These are phyloP conservation scores for Alligator sinensis DNA, from an alignment of 2,113 vertebrate species.

Conservation along the genomic window DNA sequence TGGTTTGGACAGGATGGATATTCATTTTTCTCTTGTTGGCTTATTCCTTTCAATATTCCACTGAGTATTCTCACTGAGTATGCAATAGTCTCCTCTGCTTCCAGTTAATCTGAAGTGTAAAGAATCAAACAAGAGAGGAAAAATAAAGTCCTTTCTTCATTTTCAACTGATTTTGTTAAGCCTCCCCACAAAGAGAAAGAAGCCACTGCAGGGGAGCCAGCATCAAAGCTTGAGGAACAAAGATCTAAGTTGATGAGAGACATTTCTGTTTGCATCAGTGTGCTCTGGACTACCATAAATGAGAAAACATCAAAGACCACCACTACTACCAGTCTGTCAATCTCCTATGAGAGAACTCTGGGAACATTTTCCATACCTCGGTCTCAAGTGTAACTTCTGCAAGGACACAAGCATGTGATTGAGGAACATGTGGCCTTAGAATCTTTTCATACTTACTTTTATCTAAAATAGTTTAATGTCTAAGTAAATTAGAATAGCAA, in stretches of 20 bases:
- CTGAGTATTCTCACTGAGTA: constrained; percentile 1
- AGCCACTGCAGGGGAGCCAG: constrained; percentile 9
- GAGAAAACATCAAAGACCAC: constrained; percentile 42
- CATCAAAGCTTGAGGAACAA: constrained; percentile 58
- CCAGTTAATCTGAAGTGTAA: constrained; percentile 3
- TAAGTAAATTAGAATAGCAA: background rate
- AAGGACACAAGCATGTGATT: background rate
- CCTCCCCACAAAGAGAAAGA: constrained; percentile 45
- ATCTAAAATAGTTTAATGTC: background rate
- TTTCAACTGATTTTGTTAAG: constrained; percentile 36
- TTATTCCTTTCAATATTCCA: background rate
- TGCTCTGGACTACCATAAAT: constrained; percentile 29
- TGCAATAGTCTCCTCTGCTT: constrained; percentile 29
- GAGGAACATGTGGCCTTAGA: background rate
- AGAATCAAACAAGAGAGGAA: background rate
- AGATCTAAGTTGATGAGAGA: constrained; percentile 51
- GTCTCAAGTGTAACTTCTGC: background rate
- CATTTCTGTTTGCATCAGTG: constrained; percentile 55
- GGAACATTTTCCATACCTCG: constrained; percentile 11
- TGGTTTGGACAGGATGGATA: background rate
- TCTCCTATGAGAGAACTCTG: background rate
- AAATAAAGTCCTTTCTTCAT: constrained; percentile 10
- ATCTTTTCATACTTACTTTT: background rate
- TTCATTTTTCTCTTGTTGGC: background rate
- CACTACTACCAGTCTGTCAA: background rate